Evolutionary conservation across 2,113 vertebrate genomes (phyloP), one percentile per base, ranked within the genome.

Genomic region (Cynocephalus volans): DNA sequence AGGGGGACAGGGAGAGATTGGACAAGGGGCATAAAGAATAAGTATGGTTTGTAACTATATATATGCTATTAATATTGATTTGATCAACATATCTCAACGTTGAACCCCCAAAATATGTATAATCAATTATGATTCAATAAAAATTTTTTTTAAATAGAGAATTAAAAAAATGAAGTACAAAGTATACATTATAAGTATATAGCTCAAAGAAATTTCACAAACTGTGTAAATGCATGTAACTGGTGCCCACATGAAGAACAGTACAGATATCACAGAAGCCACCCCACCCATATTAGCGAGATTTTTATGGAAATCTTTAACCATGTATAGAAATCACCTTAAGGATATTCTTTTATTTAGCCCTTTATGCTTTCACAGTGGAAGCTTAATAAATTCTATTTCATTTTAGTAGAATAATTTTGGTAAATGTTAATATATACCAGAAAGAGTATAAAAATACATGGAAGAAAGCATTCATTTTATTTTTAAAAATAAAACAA

Each of bases 251-350:
- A 88, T 73, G 31, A 93, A 85, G 50, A 73, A 91, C 1, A 83
- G 19, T 13, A 72, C 3, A 91, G 21, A 28, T 75, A 67, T 80
- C 45, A 65, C 12, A 36, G 17, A 88, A 79, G 28, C 4, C 11
- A 21, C 13, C 24, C 23, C 1, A 75, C 21, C 12, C 17, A 94
- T 64, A 62, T 54, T 85, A 80, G 31, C 24, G 31, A 67, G 50
- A 56, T 56, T 81, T 95, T 83, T n/a, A 75, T 65, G 41, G 36
- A 77, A 85, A 95, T 75, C 14, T 50, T 97, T 62, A 52, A 88
- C 0, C 1, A 67, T 48, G 1, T 17, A 31, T 45, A 64, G 8
- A 85, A 95, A 95, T 73, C 70, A 73, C 67, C 7, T 73, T 69
- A 88, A 82, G 31, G 7, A 36, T 69, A 54, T 58, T 52, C 18